Base-by-base conservation (phyloP, 2,797 vertebrate species). In the Notoglanidium macrostoma region DNA sequence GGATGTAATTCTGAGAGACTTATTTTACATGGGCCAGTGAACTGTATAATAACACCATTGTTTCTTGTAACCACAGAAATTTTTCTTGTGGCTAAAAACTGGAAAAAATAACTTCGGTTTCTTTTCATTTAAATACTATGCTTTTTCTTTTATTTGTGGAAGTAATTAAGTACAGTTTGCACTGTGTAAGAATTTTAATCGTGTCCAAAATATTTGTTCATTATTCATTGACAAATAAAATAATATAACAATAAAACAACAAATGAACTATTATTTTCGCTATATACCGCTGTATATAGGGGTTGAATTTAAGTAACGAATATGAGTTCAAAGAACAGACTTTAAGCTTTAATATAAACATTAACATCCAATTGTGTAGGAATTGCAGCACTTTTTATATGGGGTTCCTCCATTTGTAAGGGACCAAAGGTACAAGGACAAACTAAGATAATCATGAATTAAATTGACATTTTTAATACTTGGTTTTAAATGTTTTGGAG, bases 1-100 rank as follows among this genome's bases (percentile, higher is more conserved):
- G 84, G 77, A 89, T 90, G 87, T 84, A 89, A 84, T 82, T 84
- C 83, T 84, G 78, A 63, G 90, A 92, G 80, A 74, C 91, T 93
- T 93, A 95, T 94, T 94, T 86, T 51, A 86, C 90, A 91, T 92
- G 87, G 92, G 91, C 89, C 91, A 91, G 79, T 91, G 91, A 94
- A 88, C 91, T 91, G 76, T 87, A 87, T 92, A 92, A 95, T 90
- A 90, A 81, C 44, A 88, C 87, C 82, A 87, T 5, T 46, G 11
- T 86, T 86, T 63, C 78, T 87, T 59, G 73, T 84, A 72, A 85
- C 74, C 72, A 86, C 12, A 65, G 84, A 85, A 86, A 86, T 88
- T 67, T 78, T 63, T 70, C 19, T 70, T 46, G 35, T 73, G 9
- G 21, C 21, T 70, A 40, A 40, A 40, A 40, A 40, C 21, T 49